A percentile compares a stretch with the other conserved stretches of the same genome.
Evolutionary conservation across 1,140 invertebrate species (phyloP).

Genomic region (Lasioglossum baleicum): DNA sequence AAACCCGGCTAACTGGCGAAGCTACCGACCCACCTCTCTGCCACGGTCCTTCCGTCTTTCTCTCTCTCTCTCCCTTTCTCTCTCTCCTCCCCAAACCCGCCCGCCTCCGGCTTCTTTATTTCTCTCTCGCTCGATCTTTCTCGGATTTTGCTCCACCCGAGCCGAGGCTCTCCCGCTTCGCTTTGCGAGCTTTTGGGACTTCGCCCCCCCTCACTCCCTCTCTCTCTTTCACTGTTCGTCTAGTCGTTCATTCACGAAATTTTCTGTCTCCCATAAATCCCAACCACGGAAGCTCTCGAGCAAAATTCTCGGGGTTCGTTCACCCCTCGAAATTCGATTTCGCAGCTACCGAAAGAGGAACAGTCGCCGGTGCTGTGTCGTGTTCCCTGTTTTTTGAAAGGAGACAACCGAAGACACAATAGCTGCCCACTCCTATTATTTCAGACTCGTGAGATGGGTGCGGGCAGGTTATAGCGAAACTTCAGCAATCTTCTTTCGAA

Average conservation of each 20-base stretch:
- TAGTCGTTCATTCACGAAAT: background rate
- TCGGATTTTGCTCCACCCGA: constrained; percentile 25
- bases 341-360: background rate
- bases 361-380: background rate
- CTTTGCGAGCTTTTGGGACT: constrained; percentile 18
- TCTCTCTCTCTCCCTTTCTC: background rate
- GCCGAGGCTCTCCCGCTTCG: background rate
- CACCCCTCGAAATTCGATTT: too few relatives aligned
- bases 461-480: too few relatives aligned
- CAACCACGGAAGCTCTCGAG: too few relatives aligned
- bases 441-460: too few relatives aligned
- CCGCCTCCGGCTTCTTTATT: background rate
- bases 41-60: constrained; percentile 34
- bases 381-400: too few relatives aligned
- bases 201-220: background rate
- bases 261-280: too few relatives aligned
- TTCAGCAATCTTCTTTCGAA: too few relatives aligned
- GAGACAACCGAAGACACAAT: too few relatives aligned
- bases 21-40: constrained; percentile 66
- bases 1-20: constrained; percentile 76
- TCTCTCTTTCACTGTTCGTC: too few relatives aligned
- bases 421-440: too few relatives aligned
- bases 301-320: too few relatives aligned
- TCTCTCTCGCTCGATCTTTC: constrained; percentile 22
- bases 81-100: background rate